Evolutionary conservation across 64 coral and sea anemone species (phyloP).

Genomic region (Dendrophyllia cribrosa): DNA sequence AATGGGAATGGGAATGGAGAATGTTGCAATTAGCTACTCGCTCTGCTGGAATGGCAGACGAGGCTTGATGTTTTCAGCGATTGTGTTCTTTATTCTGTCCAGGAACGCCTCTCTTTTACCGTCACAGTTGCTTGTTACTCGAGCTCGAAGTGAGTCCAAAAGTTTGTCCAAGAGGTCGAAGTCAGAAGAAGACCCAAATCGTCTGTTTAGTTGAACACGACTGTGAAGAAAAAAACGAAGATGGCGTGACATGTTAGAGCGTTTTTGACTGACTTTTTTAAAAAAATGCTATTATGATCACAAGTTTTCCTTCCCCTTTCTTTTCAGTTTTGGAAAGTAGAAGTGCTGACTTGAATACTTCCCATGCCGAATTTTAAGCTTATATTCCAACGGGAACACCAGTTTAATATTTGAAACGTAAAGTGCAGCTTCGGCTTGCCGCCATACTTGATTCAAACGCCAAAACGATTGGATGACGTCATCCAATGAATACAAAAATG

Average conservation of each 20-base stretch:
- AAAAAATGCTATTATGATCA: background rate
- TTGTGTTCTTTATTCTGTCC: background rate
- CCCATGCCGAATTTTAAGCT: no score
- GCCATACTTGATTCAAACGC: no score
- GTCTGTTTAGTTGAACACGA: conserved; percentile 39
- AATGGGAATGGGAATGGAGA: no score
- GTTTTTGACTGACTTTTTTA: background rate
- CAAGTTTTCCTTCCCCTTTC: no score
- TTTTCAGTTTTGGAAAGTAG: no score
- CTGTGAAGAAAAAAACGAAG: background rate
- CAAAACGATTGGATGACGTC: no score
- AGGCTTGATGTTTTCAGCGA: conserved; percentile 23
- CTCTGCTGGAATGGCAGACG: background rate
- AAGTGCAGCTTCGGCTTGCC: no score
- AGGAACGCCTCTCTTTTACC: conserved; percentile 22
- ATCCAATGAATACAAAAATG: no score
- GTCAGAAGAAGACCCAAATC: background rate
- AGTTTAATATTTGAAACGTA: no score
- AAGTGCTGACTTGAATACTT: no score
- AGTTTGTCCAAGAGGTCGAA: conserved; percentile 28
- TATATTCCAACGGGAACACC: no score
- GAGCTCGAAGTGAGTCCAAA: conserved; percentile 12
- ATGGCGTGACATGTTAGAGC: background rate
- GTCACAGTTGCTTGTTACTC: background rate
- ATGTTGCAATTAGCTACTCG: background rate